Evolutionary conservation across 2,888 invertebrate genomes (phyloP).

Genomic region (Drosophila affinis): DNA sequence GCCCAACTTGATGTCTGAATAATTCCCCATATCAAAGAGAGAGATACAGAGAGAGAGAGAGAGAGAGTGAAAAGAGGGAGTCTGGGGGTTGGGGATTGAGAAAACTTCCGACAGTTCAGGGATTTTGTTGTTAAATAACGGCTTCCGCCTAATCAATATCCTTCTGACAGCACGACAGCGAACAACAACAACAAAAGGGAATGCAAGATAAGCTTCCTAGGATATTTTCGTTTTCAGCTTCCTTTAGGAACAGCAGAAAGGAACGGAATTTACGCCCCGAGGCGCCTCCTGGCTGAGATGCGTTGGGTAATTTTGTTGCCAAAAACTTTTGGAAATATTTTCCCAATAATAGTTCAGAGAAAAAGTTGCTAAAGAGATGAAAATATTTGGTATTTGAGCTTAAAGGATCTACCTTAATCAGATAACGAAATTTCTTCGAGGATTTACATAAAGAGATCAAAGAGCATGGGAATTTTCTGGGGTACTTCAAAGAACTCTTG

Average conservation of each 20-base stretch:
- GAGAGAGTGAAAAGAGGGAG: background rate
- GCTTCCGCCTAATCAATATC: slow-evolving; percentile 62
- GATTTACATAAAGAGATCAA: background rate
- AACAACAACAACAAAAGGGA: slow-evolving; percentile 11
- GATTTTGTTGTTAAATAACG: slow-evolving; percentile 55
- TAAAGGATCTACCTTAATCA: background rate
- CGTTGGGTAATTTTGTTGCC: background rate
- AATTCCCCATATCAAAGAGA: slow-evolving; percentile 47
- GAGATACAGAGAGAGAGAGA: background rate
- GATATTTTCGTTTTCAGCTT: slow-evolving; percentile 10
- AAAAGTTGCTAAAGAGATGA: background rate
- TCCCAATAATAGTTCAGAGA: background rate
- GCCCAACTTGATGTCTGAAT: slow-evolving; percentile 43
- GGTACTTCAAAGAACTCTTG: background rate
- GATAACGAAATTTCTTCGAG: background rate
- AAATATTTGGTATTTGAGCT: background rate
- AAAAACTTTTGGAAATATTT: background rate
- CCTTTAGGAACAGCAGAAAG: background rate
- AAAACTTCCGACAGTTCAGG: slow-evolving; percentile 22
- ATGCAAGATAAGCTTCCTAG: slow-evolving; percentile 15
- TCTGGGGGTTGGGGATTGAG: background rate
- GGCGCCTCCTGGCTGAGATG: background rate
- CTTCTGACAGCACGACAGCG: slow-evolving; percentile 23
- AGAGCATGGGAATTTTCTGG: background rate
- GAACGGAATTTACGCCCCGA: slow-evolving; percentile 3